Conservation (phyloP, 2,113 vertebrate genomes). For the Dipodomys spectabilis region DNA sequence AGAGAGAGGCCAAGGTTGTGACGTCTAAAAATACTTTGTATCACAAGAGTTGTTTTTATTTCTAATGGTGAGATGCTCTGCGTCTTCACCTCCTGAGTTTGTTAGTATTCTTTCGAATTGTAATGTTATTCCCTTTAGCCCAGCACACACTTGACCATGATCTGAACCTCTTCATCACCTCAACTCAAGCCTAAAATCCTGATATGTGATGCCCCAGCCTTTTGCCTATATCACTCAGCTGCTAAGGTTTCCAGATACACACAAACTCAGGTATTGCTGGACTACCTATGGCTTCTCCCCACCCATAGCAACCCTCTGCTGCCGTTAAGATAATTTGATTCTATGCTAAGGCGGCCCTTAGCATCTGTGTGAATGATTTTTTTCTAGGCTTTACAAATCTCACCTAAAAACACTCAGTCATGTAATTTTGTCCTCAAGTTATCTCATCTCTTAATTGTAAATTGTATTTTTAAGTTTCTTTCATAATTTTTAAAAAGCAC, state of each 20-base stretch:
- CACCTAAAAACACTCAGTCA: neutral
- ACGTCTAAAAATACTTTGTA: neutral
- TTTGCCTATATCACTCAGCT: no score
- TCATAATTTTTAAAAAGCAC: neutral
- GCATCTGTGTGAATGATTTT: conserved; percentile 42
- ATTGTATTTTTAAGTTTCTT: conserved; percentile 15
- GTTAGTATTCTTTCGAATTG: no score
- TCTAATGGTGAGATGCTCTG: no score
- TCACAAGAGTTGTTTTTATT: no score
- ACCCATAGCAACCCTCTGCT: neutral
- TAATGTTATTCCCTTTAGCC: no score
- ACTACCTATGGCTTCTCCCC: neutral
- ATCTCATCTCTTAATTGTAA: conserved; percentile 18
- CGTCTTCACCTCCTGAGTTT: no score
- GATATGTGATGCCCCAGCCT: no score
- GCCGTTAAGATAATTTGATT: conserved; percentile 17
- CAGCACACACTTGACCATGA: no score
- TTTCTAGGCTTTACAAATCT: conserved; percentile 47
- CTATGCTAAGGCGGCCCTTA: conserved; percentile 54
- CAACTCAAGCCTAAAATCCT: no score
- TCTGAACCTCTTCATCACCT: no score
- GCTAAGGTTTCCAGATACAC: no score
- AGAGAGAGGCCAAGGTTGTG: neutral
- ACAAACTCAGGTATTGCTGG: neutral
- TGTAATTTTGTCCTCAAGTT: conserved; percentile 19